Evolutionary conservation across 2,113 vertebrate species (phyloP), one percentile per base, ranked within the genome.

Genomic region (Acanthochromis polyacanthus): DNA sequence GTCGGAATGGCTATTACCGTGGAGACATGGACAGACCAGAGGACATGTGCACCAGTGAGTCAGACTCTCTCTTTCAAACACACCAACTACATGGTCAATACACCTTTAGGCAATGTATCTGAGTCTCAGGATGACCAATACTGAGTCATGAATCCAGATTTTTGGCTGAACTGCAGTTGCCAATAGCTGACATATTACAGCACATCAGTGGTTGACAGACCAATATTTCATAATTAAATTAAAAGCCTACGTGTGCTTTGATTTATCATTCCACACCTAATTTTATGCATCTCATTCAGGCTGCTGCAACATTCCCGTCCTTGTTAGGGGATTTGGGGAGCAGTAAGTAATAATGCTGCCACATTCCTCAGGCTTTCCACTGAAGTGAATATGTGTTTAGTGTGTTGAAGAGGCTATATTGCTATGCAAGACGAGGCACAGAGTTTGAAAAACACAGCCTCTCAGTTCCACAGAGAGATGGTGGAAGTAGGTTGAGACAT

Each of bases 31-130:
- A 98, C 88, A 95, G 88, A 1, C 95, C 97, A 0, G 95, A 97
- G 53, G 95, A 96, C 40, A 85, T 96, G 45, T 99, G 98, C 89
- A 99, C 98, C 78, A 99, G 98, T 99, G 94, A 99, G 98, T 97
- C 73, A 48, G 4, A 19, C 58, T 45, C 53, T 60, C 55, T 55
- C 64, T 55, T 10, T 83, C 61, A 25, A 12, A 79, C 63, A 65
- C 50, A 36, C 5, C 15, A 23, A 66, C 43, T 19, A 65, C 57
- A 62, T 6, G 30, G 1, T 40, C 45, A 15, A 38, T 40, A 55
- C 51, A 40, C 12, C 38, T 51, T n/a, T 32, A 19, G 17, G 20
- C 20, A 11, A 22, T 11, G 8, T 40, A 46, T n/a, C 59, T 19
- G 4, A 23, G 10, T 38, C 32, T 55, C 50, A 36, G 32, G 17